A percentile compares a stretch with the other conserved stretches of the same genome.
These are phyloP conservation scores for Dasysyrphus albostriatus DNA, from an alignment of 2,888 invertebrate genomes.

Conservation along the genomic window DNA sequence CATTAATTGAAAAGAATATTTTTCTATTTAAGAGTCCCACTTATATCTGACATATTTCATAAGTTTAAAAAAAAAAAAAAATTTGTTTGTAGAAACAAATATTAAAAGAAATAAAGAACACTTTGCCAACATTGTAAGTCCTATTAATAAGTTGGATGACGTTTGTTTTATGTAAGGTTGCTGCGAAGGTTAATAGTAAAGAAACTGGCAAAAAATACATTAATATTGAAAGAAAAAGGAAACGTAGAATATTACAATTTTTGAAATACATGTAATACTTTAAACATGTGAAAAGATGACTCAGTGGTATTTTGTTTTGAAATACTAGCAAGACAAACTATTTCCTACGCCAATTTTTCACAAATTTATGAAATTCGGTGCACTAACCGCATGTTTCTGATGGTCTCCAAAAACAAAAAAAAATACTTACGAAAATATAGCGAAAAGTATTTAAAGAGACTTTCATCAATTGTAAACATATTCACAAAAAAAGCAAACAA, in stretches of 20 bases:
- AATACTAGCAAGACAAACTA: too few relatives aligned
- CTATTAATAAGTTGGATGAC: neutral
- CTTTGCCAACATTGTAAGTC: neutral
- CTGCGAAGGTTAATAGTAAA: neutral
- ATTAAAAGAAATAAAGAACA: neutral
- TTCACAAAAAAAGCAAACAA: too few relatives aligned
- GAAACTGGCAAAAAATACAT: neutral
- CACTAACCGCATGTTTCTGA: too few relatives aligned
- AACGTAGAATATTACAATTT: neutral
- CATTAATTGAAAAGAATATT: neutral
- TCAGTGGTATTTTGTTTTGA: too few relatives aligned
- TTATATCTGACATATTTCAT: neutral
- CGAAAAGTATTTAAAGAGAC: too few relatives aligned
- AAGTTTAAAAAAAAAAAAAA: conserved; percentile 3
- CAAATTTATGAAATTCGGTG: too few relatives aligned
- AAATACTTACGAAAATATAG: too few relatives aligned
- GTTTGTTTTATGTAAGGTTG: neutral
- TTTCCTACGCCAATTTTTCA: too few relatives aligned
- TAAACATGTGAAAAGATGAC: too few relatives aligned
- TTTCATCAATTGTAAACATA: too few relatives aligned
- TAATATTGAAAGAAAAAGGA: neutral
- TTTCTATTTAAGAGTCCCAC: neutral
- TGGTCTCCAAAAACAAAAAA: too few relatives aligned
- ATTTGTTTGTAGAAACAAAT: neutral
- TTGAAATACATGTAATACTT: too few relatives aligned